These are phyloP conservation scores for Meta bourneti DNA, from an alignment of 2,888 invertebrate genomes.

Conservation along the genomic window DNA sequence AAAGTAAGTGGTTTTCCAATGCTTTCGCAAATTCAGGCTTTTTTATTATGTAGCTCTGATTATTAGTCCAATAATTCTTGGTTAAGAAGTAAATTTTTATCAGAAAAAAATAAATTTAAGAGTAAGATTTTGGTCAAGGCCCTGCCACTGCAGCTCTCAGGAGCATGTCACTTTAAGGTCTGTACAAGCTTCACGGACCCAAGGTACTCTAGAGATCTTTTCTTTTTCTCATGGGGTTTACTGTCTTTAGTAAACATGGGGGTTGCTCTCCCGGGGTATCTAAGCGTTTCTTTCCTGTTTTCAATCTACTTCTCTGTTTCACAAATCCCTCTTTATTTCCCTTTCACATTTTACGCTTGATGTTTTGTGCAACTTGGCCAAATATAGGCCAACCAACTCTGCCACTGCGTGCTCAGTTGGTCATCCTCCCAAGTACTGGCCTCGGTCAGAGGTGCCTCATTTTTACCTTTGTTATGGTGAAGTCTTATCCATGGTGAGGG, in stretches of 20 bases:
- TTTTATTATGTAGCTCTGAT: background rate
- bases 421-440: no score
- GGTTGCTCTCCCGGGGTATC: background rate
- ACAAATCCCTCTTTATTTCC: no score
- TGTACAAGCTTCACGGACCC: background rate
- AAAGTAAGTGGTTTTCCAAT: slow-evolving; percentile 39
- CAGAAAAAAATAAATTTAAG: background rate
- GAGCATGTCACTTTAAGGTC: background rate
- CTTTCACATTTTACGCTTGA: no score
- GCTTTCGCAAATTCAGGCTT: background rate
- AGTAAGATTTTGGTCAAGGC: background rate
- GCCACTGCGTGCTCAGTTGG: no score
- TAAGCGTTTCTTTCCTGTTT: background rate
- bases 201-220: background rate
- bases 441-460: no score
- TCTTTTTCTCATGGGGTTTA: background rate
- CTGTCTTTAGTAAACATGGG: background rate
- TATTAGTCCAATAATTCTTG: background rate
- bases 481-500: no score
- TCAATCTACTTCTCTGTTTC: no score
- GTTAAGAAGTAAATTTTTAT: background rate
- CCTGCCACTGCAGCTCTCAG: background rate
- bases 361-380: no score
- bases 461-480: no score
- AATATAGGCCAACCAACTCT: no score